These are phyloP conservation scores for Rana temporaria DNA, from an alignment of 2,113 vertebrate species.

Conservation along the genomic window DNA sequence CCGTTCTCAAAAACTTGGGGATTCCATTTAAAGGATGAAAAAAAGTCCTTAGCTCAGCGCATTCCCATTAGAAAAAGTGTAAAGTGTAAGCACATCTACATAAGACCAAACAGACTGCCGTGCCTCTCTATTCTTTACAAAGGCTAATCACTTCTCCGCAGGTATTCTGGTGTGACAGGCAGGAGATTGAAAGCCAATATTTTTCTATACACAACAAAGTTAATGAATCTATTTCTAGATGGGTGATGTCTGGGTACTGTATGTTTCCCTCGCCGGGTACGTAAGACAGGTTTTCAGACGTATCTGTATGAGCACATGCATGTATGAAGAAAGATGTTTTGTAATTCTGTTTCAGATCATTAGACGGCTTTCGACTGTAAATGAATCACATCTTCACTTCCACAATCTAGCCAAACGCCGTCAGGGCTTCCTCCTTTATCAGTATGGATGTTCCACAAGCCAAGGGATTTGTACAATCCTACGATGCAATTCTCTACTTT, in stretches of 20 bases:
- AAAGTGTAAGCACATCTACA: no score
- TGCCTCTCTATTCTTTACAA: background rate
- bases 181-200: background rate
- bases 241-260: background rate
- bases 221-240: background rate
- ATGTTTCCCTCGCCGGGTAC: background rate
- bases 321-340: background rate
- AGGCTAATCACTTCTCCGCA: background rate
- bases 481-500: no score
- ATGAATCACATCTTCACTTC: conserved; percentile 6
- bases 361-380: background rate
- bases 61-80: no score
- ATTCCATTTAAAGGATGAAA: no score
- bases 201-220: background rate
- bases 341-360: background rate
- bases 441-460: no score
- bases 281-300: background rate
- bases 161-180: background rate
- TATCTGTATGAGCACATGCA: conserved; percentile 4
- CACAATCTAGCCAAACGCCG: background rate
- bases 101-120: no score
- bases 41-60: no score
- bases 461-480: no score
- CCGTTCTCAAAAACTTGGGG: no score
- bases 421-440: no score